Evolutionary conservation across 2,888 invertebrate species (phyloP), one percentile per base, ranked within the genome.

Genomic region (Electrophaes corylata): DNA sequence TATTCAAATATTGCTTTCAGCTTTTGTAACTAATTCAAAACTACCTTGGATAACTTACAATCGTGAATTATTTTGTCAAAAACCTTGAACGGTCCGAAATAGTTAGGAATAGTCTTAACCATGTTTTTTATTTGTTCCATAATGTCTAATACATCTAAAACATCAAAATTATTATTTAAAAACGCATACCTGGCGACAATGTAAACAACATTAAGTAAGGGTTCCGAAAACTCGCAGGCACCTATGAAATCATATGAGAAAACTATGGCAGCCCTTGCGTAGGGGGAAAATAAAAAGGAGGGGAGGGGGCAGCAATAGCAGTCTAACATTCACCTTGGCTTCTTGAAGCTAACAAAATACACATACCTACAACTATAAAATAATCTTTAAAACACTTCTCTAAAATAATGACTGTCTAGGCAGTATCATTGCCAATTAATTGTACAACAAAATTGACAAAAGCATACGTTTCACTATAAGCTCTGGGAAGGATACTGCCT

Each of bases 171-270:
- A 87, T 82, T 82, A 88, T 82, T 63, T 77, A 81, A 86, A 85
- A 86, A 88, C 81, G 88, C 91, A 90, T 91, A 91, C 91, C 91
- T 91, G 91, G 91, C 91, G 91, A 91, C 91, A 91, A 91, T 91
- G 91, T 91, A 91, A 91, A 91, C 91, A 91, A 91, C 91, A 90
- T 86, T 90, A 88, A 91, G 72, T 88, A 90, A 90, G 88, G 90
- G 86, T 84, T 86, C 80, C 84, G 83, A 77, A 81, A 83, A 83
- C 88, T 82, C 89, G 86, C 91, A 91, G 91, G 91, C 91, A 91
- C 91, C 91, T 91, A 91, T 81, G 84, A 89, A 91, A 91, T 88
- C 79, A 90, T 89, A 90, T 84, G 83, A 84, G 68, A 83, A 88
- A 88, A 80, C 91, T 90, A 90, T 86, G 64, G 81, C 91, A 91